phyloP scores from a whole-genome alignment of 2,113 vertebrate species.

The Phrynosoma blainvillii region DNA sequence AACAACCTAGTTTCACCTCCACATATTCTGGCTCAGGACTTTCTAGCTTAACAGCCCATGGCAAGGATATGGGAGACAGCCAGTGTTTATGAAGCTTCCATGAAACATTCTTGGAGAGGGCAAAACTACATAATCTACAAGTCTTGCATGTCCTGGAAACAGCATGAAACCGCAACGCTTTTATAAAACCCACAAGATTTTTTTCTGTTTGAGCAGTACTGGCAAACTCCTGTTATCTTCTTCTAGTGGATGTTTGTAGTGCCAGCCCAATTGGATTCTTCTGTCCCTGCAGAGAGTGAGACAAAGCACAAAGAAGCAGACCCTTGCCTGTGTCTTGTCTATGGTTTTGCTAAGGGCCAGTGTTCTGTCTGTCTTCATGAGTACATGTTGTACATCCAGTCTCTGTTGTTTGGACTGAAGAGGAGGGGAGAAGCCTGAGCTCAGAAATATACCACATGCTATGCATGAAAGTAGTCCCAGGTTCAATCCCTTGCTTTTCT shows the following conservation, averaged over 20 bases:
- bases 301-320: neutral
- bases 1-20: neutral
- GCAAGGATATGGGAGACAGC: neutral
- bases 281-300: neutral
- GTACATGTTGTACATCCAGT: neutral
- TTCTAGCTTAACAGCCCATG: neutral
- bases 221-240: neutral
- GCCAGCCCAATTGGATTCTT: neutral
- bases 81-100: neutral
- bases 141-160: neutral
- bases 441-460: neutral
- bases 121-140: neutral
- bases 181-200: neutral
- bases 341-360: neutral
- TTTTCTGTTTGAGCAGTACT: neutral
- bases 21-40: neutral
- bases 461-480: neutral
- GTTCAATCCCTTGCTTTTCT: neutral
- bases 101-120: constrained; percentile 7
- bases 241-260: neutral
- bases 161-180: neutral
- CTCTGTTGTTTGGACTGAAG: neutral
- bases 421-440: neutral
- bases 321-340: neutral
- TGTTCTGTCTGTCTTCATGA: neutral